Conservation (phyloP, 2,888 invertebrate genomes). For the Tipula lateralis region DNA sequence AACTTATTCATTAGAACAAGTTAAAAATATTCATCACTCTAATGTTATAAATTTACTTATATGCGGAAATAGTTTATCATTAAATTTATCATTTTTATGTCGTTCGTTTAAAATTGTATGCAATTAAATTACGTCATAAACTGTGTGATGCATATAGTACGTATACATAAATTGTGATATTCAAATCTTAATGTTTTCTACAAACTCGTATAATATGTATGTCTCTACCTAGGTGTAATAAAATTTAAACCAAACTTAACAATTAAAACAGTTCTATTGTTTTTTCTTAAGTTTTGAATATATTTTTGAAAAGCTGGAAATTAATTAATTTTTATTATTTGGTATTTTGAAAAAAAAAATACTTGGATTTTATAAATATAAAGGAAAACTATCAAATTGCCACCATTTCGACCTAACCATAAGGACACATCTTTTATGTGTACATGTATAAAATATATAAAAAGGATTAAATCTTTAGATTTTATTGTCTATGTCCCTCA, state of each 20-base stretch:
- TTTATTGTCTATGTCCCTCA: background rate
- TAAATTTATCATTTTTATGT: background rate
- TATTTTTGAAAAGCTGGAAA: background rate
- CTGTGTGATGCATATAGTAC: background rate
- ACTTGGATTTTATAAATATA: background rate
- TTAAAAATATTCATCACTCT: background rate
- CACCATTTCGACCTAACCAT: background rate
- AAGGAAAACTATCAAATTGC: slow-evolving; percentile 6
- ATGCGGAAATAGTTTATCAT: background rate
- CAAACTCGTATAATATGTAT: background rate
- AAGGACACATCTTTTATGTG: background rate
- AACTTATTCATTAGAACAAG: background rate
- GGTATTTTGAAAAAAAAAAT: background rate
- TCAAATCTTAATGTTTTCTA: background rate
- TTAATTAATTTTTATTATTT: background rate
- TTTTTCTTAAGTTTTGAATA: background rate
- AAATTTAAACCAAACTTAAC: background rate
- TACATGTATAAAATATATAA: background rate
- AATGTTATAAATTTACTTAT: background rate
- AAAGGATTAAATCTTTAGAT: slow-evolving; percentile 24
- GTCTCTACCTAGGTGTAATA: background rate
- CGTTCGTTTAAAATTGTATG: background rate
- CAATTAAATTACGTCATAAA: background rate
- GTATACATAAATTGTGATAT: background rate
- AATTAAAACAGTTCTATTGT: slow-evolving; percentile 13